These are phyloP conservation scores for Triplophysa tibetana DNA, from an alignment of 2,113 vertebrate genomes.

Conservation along the genomic window DNA sequence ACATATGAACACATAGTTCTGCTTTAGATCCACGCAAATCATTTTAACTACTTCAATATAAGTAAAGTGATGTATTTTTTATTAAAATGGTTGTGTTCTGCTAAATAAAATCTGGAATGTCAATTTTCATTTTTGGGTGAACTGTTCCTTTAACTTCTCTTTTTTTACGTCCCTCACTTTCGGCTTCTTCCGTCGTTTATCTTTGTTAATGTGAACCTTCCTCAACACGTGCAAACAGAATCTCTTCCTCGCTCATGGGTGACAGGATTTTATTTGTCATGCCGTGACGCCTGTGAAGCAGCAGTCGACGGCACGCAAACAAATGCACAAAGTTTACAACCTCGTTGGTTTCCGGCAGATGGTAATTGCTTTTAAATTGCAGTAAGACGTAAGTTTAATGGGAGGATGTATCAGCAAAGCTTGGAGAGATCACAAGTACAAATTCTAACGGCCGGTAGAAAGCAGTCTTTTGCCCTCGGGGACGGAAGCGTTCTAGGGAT, in stretches of 20 bases:
- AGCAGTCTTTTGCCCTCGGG: neutral
- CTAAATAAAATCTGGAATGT: no score
- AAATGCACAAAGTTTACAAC: constrained; percentile 65
- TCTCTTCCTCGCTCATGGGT: neutral
- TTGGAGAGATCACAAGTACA: constrained; percentile 21
- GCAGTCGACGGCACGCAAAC: constrained; percentile 63
- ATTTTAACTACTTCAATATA: no score
- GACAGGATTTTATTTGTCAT: constrained; percentile 53
- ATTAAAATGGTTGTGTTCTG: no score
- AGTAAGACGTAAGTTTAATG: constrained; percentile 69
- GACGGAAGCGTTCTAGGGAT: neutral
- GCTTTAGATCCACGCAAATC: no score
- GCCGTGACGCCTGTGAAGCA: constrained; percentile 60
- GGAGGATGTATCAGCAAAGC: constrained; percentile 50
- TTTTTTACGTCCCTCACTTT: neutral
- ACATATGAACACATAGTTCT: no score
- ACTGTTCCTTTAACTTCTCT: no score
- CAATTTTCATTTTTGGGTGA: no score
- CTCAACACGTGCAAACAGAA: neutral
- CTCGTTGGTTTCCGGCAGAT: constrained; percentile 65
- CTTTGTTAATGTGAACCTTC: neutral
- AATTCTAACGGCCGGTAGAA: neutral
- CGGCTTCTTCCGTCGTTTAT: neutral
- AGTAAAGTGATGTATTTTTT: no score
- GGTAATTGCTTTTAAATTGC: constrained; percentile 77